Conservation (phyloP, 2,888 invertebrate species). For the Eumacrocentrus americanus region DNA sequence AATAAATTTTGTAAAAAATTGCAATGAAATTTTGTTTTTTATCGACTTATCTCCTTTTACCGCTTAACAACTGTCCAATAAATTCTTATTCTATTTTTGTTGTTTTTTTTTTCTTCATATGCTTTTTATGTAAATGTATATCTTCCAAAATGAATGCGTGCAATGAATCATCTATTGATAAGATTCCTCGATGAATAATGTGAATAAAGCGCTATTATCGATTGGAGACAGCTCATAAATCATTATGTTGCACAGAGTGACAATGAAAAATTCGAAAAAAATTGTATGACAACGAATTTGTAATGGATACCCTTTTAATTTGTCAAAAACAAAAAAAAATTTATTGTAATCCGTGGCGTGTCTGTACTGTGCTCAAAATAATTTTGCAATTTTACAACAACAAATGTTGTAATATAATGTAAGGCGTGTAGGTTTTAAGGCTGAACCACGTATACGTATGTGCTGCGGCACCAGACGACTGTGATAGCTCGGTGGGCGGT, state of each 20-base stretch:
- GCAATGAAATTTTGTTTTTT: neutral
- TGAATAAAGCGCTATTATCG: slow-evolving; percentile 43
- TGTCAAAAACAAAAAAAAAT: neutral
- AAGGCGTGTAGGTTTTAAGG: slow-evolving; percentile 60
- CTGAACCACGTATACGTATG: slow-evolving; percentile 63
- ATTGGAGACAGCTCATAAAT: slow-evolving; percentile 51
- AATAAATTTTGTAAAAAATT: no score
- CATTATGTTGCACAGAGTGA: slow-evolving; percentile 37
- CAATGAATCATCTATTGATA: neutral
- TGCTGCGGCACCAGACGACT: slow-evolving; percentile 62
- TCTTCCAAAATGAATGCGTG: neutral
- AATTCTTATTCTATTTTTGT: no score
- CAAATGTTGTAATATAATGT: slow-evolving; percentile 38
- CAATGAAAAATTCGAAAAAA: slow-evolving; percentile 1
- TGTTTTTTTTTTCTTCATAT: no score
- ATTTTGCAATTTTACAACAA: slow-evolving; percentile 22
- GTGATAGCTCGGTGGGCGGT: slow-evolving; percentile 63
- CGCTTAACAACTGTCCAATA: no score
- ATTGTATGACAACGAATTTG: slow-evolving; percentile 18
- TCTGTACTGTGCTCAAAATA: slow-evolving; percentile 17
- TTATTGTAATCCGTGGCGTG: neutral
- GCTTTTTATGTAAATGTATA: no score
- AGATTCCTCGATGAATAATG: neutral
- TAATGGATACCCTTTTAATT: neutral
- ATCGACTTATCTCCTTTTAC: no score